Conservation (phyloP, 1,140 invertebrate species). For the Monomorium pharaonis region DNA sequence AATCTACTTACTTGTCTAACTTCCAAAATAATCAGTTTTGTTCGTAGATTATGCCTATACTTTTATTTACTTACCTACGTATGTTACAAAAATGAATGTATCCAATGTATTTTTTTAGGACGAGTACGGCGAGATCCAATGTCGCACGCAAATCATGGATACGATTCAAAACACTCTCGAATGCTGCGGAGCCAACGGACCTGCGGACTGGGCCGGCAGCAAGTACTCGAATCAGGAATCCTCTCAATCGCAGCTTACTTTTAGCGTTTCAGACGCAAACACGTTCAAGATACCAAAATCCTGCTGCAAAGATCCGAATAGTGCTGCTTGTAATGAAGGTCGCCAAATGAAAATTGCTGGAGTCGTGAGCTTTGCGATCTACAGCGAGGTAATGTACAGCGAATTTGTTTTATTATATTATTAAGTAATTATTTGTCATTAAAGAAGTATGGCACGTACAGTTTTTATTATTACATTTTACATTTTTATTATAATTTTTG, state of each 20-base stretch:
- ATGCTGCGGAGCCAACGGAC: slow-evolving; percentile 90
- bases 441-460: not conserved
- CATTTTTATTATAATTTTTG: no score
- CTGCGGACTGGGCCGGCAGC: slow-evolving; percentile 89
- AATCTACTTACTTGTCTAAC: no score
- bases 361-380: slow-evolving; percentile 84
- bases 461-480: no score
- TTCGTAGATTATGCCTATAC: no score
- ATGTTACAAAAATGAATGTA: not conserved
- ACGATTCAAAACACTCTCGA: slow-evolving; percentile 89
- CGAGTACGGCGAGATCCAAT: slow-evolving; percentile 88
- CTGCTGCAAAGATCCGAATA: slow-evolving; percentile 86
- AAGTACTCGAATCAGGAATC: slow-evolving; percentile 85
- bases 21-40: no score
- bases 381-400: slow-evolving; percentile 86
- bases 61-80: no score
- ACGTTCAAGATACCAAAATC: slow-evolving; percentile 87
- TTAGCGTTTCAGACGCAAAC: slow-evolving; percentile 76
- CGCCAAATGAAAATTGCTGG: slow-evolving; percentile 85
- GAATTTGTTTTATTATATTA: not conserved
- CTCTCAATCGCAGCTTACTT: slow-evolving; percentile 59
- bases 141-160: slow-evolving; percentile 89
- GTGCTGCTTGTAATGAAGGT: slow-evolving; percentile 83
- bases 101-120: slow-evolving; percentile 80
- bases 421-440: not conserved